Percentiles rank a stretch among this genome's conserved stretches.
These are phyloP conservation scores for Trichechus manatus DNA, from an alignment of 2,113 vertebrate species.

Conservation along the genomic window DNA sequence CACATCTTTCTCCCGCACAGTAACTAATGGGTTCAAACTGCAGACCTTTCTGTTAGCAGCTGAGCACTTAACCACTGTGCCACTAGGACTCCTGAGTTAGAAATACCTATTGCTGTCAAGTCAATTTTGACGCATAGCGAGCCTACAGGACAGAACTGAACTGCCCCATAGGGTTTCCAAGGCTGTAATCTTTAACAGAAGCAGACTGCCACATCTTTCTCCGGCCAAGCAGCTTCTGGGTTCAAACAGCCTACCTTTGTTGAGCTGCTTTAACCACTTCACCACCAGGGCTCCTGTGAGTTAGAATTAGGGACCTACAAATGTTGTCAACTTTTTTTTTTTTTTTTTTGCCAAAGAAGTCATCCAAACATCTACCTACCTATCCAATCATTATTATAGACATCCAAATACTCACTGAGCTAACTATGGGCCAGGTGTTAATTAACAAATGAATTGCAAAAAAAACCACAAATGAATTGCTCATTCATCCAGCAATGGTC, in stretches of 20 bases:
- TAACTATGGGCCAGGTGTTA: background rate
- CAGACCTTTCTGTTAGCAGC: background rate
- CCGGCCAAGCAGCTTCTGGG: background rate
- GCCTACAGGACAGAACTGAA: background rate
- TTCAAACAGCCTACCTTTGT: background rate
- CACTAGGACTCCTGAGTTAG: background rate
- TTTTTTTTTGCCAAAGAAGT: constrained; percentile 45
- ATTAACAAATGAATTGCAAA: background rate
- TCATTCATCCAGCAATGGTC: constrained; percentile 17
- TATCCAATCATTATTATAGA: background rate
- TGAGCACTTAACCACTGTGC: background rate
- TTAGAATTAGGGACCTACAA: background rate
- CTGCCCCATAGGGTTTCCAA: background rate
- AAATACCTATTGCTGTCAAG: too few species aligned
- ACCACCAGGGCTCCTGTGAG: background rate
- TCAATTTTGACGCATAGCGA: background rate
- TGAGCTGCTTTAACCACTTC: background rate
- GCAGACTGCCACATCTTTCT: background rate
- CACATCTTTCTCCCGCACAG: background rate
- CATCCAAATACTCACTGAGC: background rate
- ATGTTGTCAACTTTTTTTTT: background rate
- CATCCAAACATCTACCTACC: background rate
- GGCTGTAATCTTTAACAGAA: background rate
- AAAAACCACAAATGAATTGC: background rate
- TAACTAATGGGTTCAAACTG: background rate